phyloP scores from a whole-genome alignment of 2,888 invertebrate species.

The Acleris literana region DNA sequence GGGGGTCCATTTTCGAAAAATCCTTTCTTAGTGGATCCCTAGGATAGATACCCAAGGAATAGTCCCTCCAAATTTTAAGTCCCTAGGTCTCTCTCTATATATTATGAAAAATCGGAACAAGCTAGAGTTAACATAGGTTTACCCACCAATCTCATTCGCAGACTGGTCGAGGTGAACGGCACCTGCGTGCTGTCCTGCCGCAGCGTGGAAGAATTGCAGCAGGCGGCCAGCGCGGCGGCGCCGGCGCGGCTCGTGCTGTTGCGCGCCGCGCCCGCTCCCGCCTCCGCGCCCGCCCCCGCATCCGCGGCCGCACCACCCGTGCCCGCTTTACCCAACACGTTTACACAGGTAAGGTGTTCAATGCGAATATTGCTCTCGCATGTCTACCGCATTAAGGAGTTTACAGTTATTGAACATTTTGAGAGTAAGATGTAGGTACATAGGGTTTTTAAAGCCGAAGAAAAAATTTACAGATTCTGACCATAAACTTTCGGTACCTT shows the following conservation, averaged over 20 bases:
- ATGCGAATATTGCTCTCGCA: neutral
- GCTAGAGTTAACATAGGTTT: no score
- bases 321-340: conserved; percentile 46
- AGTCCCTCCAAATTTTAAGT: no score
- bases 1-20: no score
- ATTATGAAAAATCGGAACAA: no score
- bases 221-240: conserved; percentile 85
- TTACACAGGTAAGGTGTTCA: conserved; percentile 60
- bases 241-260: conserved; percentile 87
- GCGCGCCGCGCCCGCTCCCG: conserved; percentile 51
- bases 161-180: conserved; percentile 92
- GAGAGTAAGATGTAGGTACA: no score
- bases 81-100: no score
- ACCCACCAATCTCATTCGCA: conserved; percentile 52
- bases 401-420: no score
- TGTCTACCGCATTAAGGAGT: neutral
- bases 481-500: no score
- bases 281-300: conserved; percentile 44
- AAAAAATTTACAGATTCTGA: no score
- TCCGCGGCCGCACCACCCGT: conserved; percentile 60
- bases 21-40: no score
- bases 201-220: conserved; percentile 87
- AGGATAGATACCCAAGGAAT: no score
- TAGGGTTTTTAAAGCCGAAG: no score
- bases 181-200: conserved; percentile 87